Evolutionary conservation across 1,140 invertebrate genomes (phyloP), one percentile per base, ranked within the genome.

Genomic region (Psix sp.): DNA sequence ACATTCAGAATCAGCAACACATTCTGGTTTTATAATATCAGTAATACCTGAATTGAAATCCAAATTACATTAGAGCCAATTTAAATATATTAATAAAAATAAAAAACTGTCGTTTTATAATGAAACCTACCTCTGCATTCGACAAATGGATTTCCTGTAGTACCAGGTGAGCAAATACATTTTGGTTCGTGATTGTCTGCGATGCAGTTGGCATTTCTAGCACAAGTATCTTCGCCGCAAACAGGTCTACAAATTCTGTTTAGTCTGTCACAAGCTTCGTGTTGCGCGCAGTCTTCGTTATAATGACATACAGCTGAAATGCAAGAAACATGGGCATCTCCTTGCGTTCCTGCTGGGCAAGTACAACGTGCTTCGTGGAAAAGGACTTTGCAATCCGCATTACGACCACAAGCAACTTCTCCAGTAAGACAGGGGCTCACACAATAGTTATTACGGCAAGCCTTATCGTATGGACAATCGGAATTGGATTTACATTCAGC

Each of bases 391-490:
- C 96, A 97, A 52, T 93, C 88, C 7, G 95, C 94, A 18, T 93
- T 92, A 10, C 91, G 90, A 7, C 95, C 95, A 80, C 95, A 97
- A 0, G 89, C 86, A 4, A 88, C 80, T 10, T 87, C 87, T 16
- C 89, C 89, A 3, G 89, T 88, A 0, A 88, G 75, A 77, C 95
- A 97, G 1, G 95, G 94, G 80, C 94, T 92, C 5, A 93, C 84
- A 74, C 95, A 96, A 68, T 93, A 94, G 62, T 91, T 89, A 63
- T 92, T 92, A 17, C 92, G 88, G 74, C 95, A 96, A 15, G 91
- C 91, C 80, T 94, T 95, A 77, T 96, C 94, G 76, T 93, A 93
- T 0, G 95, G 93, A 89, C 96, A 97, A 39, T 97, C 93, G 10
- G 90, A 87, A 80, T 97, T 93, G 3, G 88, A 84, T 73, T 91